Evolutionary conservation across 2,888 invertebrate species (phyloP).

Genomic region (Drosophila meridiana): DNA sequence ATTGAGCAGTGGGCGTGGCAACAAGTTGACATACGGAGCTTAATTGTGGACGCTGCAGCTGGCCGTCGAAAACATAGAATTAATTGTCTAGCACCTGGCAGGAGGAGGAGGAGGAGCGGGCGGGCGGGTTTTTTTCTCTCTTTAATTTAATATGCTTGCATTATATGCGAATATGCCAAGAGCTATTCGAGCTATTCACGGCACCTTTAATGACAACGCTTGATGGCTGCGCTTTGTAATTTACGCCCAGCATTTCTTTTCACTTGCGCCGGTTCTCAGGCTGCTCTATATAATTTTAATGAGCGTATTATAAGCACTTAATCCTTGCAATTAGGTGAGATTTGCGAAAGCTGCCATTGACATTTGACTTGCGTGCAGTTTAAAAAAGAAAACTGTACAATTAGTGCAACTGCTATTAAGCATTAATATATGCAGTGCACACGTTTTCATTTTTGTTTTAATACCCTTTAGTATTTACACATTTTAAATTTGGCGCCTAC

Average conservation of each 20-base stretch:
- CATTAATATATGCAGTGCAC: background rate
- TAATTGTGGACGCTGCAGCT: constrained; percentile 1
- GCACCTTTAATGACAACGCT: constrained; percentile 35
- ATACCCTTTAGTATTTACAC: background rate
- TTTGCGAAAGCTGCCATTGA: constrained; percentile 54
- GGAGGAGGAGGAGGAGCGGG: background rate
- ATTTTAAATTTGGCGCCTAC: constrained; percentile 2
- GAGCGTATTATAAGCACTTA: background rate
- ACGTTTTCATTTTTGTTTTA: background rate
- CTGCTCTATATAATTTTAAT: constrained; percentile 8
- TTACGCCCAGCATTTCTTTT: constrained; percentile 17
- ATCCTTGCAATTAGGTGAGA: constrained; percentile 44
- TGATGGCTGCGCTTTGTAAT: constrained; percentile 33
- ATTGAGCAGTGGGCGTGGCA: constrained; percentile 10
- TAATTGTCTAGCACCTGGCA: constrained; percentile 2
- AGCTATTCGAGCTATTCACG: constrained; percentile 7
- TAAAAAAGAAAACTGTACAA: constrained; percentile 11
- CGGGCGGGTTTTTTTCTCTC: background rate
- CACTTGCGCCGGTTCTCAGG: constrained; percentile 18
- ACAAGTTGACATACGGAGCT: constrained; percentile 12
- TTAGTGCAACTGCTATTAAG: background rate
- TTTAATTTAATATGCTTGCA: constrained; percentile 30
- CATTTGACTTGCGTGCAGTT: constrained; percentile 35
- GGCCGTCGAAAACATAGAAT: background rate
- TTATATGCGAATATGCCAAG: constrained; percentile 3